These are phyloP conservation scores for Embidobia sp. DNA, from an alignment of 2,888 invertebrate species.

Conservation along the genomic window DNA sequence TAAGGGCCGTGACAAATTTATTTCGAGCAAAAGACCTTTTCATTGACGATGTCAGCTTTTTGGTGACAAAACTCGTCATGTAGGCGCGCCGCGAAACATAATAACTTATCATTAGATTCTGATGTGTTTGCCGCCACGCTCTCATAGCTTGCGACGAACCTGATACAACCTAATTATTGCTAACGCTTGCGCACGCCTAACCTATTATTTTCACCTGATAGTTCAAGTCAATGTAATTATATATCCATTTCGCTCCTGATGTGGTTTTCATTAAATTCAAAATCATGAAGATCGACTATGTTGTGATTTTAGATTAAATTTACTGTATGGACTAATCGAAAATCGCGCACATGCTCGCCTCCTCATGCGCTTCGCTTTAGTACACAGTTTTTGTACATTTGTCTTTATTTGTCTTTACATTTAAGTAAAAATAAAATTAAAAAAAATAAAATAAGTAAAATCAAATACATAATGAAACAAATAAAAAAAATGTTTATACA, in stretches of 20 bases:
- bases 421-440: too few relatives aligned
- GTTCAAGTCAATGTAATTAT: slow-evolving; percentile 69
- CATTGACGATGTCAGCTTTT: slow-evolving; percentile 49
- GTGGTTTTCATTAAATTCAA: slow-evolving; percentile 75
- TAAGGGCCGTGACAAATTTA: slow-evolving; percentile 30
- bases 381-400: too few relatives aligned
- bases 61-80: slow-evolving; percentile 54
- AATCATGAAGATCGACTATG: slow-evolving; percentile 47
- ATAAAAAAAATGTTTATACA: too few relatives aligned
- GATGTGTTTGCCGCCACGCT: slow-evolving; percentile 72
- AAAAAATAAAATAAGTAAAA: too few relatives aligned
- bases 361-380: too few relatives aligned
- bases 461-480: too few relatives aligned
- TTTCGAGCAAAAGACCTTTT: slow-evolving; percentile 37
- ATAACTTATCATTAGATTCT: slow-evolving; percentile 76
- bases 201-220: slow-evolving; percentile 79
- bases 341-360: too few relatives aligned
- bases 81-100: slow-evolving; percentile 70
- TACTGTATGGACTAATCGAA: too few relatives aligned
- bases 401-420: too few relatives aligned
- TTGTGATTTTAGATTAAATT: slow-evolving; percentile 56
- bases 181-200: slow-evolving; percentile 69
- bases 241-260: slow-evolving; percentile 78
- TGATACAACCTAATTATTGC: slow-evolving; percentile 79
- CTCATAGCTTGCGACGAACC: slow-evolving; percentile 71